phyloP scores from a whole-genome alignment of 2,888 invertebrate genomes.

The Polylopha cassiicola region DNA sequence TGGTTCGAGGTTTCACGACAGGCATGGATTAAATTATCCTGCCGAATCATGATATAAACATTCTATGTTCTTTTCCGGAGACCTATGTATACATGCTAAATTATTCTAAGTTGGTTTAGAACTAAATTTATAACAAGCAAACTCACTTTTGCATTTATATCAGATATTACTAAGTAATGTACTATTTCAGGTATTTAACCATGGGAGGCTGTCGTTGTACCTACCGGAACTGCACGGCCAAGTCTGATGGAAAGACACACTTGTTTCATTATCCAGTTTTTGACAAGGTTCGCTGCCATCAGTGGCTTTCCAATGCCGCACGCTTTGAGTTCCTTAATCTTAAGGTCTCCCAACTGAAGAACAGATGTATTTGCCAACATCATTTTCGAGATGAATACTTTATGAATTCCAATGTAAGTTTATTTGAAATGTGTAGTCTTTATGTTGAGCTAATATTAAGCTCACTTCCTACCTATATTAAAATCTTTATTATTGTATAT shows the following conservation, averaged over 20 bases:
- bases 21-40: too few relatives aligned
- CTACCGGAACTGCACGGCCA: constrained; percentile 71
- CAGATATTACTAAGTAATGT: too few relatives aligned
- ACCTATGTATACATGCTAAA: too few relatives aligned
- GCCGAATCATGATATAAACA: too few relatives aligned
- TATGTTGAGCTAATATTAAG: too few relatives aligned
- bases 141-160: too few relatives aligned
- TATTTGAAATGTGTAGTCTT: neutral
- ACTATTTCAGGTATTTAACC: constrained; percentile 11
- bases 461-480: too few relatives aligned
- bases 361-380: constrained; percentile 78
- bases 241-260: constrained; percentile 73
- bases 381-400: constrained; percentile 76
- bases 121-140: too few relatives aligned
- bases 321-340: constrained; percentile 71
- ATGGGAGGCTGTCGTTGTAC: constrained; percentile 80
- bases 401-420: constrained; percentile 69
- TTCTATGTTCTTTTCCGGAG: too few relatives aligned
- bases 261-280: constrained; percentile 80
- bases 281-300: constrained; percentile 74
- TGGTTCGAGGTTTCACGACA: too few relatives aligned
- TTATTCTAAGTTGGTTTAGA: too few relatives aligned
- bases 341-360: constrained; percentile 76
- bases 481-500: too few relatives aligned
- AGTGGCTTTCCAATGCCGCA: constrained; percentile 76